Evolutionary conservation across 2,113 vertebrate genomes (phyloP), one percentile per base, ranked within the genome.

Genomic region (Myotis brandtii): DNA sequence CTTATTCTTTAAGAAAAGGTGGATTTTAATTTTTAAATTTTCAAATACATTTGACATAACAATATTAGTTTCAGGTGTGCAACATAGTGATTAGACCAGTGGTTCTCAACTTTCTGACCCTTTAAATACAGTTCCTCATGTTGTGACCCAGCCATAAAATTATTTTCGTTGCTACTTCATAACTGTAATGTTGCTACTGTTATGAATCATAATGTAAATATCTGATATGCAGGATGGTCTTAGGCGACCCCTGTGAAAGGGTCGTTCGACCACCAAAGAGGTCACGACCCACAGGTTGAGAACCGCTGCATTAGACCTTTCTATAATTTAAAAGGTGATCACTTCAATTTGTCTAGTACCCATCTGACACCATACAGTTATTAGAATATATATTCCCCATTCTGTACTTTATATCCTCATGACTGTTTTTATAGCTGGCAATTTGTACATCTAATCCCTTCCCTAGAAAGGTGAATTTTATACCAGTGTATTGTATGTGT

Each of bases 381-480:
- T 7, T 50, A 21, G 5, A 52, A 18, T 52, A 52, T n/a, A 21
- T n/a, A 21, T 77, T 50, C 9, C 10, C 30, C 30, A 5, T 52
- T 32, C 75, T 77, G 48, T n/a, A 77, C 46, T 50, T 77, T 77
- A n/a, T 52, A 52, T 50, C 27, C 27, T 18, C 27, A 1, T 50
- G 75, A 77, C 46, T 50, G 27, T 77, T 50, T 77, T 50, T 32
- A 52, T 50, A 77, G 75, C 10, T 52, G 75, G 30, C 46, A 20
- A n/a, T 77, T 77, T 77, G 30, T 77, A 77, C 5, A n/a, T 77
- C 46, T 32, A 48, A 50, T 50, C 4, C 30, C 48, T 52, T 52
- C 40, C 46, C 46, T 12, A n/a, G 70, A 93, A 92, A 90, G 62
- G 23, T 90, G 25, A 93, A 52, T 93, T 95, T 84, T 84, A 50